phyloP scores from a whole-genome alignment of 2,797 vertebrate species.

The Gadopsis marmoratus region DNA sequence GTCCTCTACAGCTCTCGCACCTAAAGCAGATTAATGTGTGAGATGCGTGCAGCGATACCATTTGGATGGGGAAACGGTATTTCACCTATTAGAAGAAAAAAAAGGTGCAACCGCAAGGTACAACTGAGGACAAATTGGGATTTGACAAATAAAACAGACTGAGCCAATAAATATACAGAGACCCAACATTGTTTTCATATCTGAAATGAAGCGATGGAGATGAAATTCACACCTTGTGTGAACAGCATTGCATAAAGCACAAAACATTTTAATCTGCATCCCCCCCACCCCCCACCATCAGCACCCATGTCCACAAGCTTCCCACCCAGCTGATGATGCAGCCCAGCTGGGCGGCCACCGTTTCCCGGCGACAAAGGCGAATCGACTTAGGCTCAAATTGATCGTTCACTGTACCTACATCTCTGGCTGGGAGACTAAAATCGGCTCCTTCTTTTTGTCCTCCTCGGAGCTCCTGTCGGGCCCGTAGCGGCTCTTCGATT shows the following conservation, averaged over 20 bases:
- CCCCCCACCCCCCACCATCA: not conserved
- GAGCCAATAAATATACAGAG: too few species aligned
- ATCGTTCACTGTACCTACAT: not conserved
- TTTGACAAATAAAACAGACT: not conserved
- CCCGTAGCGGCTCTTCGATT: not conserved
- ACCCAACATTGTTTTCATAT: not conserved
- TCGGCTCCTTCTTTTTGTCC: not conserved
- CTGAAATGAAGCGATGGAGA: not conserved
- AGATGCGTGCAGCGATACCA: not conserved
- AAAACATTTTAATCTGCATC: not conserved
- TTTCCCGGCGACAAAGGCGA: constrained; percentile 62
- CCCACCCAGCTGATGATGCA: constrained; percentile 65
- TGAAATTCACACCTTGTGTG: not conserved
- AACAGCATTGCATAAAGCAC: not conserved
- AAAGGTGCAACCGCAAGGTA: not conserved
- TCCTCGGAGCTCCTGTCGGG: too few species aligned
- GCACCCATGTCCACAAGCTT: constrained; percentile 36
- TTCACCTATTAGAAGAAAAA: not conserved
- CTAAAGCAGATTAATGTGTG: not conserved
- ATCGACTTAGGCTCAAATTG: not conserved
- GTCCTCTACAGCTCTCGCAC: constrained; percentile 28
- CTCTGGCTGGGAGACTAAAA: not conserved
- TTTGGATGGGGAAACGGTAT: not conserved
- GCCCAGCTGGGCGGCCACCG: constrained; percentile 68
- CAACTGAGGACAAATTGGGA: not conserved